A percentile compares a stretch with the other conserved stretches of the same genome.
Evolutionary conservation across 2,113 vertebrate species (phyloP).

Genomic region (Potamarius usumacintae): DNA sequence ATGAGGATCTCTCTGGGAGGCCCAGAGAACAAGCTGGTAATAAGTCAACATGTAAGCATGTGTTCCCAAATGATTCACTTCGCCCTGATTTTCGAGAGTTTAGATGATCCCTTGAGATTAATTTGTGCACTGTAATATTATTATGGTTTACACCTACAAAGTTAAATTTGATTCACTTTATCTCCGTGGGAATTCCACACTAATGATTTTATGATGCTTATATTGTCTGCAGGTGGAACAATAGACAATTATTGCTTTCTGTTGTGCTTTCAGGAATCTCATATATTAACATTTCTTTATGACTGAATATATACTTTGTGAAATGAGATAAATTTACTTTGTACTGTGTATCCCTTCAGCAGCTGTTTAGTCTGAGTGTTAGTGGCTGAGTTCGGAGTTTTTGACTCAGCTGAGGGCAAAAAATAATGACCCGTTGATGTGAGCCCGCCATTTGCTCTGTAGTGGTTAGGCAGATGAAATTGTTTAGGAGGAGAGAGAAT

Average conservation of each 20-base stretch:
- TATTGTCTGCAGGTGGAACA: slow-evolving; percentile 41
- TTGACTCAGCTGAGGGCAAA: slow-evolving; percentile 38
- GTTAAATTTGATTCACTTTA: slow-evolving; percentile 33
- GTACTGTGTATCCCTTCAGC: neutral
- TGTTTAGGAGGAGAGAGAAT: slow-evolving; percentile 47
- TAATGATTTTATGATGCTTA: slow-evolving; percentile 24
- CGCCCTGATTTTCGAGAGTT: slow-evolving; percentile 21
- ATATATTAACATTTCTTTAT: slow-evolving; percentile 1
- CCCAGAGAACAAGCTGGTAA: slow-evolving; percentile 31
- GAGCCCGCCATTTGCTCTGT: slow-evolving; percentile 45
- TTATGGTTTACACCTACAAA: slow-evolving; percentile 37
- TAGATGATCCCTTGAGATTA: slow-evolving; percentile 24
- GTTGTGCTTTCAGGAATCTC: slow-evolving; percentile 32
- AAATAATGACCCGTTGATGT: slow-evolving; percentile 51
- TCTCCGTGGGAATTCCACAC: slow-evolving; percentile 32
- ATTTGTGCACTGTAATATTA: slow-evolving; percentile 27
- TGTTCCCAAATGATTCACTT: slow-evolving; percentile 14
- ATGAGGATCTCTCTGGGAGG: slow-evolving; percentile 41
- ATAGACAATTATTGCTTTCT: slow-evolving; percentile 35
- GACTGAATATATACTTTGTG: slow-evolving; percentile 15
- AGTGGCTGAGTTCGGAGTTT: slow-evolving; percentile 3
- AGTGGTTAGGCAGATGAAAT: slow-evolving; percentile 49
- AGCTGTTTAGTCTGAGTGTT: slow-evolving; percentile 16
- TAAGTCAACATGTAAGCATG: slow-evolving; percentile 45
- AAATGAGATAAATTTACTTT: slow-evolving; percentile 3